Base-by-base conservation (phyloP, 2,888 invertebrate species). In the Lathronympha strigana region DNA sequence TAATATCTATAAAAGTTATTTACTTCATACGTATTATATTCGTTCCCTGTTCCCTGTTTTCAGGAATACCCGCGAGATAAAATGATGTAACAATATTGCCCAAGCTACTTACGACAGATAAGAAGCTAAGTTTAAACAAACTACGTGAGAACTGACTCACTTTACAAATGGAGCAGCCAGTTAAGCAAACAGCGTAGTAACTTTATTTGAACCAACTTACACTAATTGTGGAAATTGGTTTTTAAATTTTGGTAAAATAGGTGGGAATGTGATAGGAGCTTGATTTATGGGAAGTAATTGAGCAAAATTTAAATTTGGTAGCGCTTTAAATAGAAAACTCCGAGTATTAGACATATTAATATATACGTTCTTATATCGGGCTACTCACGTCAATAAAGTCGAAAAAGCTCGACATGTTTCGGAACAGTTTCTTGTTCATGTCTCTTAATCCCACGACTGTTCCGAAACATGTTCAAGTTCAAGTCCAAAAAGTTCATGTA, bases 71-170 rank as follows among this genome's bases (percentile, higher is more conserved):
- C 9, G 31, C 8, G 8, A 21, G 15, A 19, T 19, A 33, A 31
- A 19, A 57, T 57, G 43, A 58, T 45, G 51, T 36, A 36, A 58
- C 15, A 38, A 51, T 51, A 55, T 36, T 45, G 43, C 58, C 43
- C 51, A 53, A 60, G 47, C 50, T 67, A 71, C 68, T 78, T 81
- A 79, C 82, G 79, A 77, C 72, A 83, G 82, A 83, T 85, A 83
- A 80, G 76, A 71, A 67, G 74, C 43, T 8, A 81, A n/a, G n/a
- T n/a, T n/a, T 82, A 79, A 80, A 72, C 66, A 61, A 69, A 66
- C 63, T 51, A 68, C 71, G 73, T 75, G 75, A 76, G 76, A 76
- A 75, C 74, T 80, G 78, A 81, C 71, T 78, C 80, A 79, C 68
- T 61, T 50, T 63, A 6, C 40, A 66, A 66, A 60, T 66, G 21